These are phyloP conservation scores for Poeciliopsis occidentalis DNA, from an alignment of 2,113 vertebrate genomes.

Conservation along the genomic window DNA sequence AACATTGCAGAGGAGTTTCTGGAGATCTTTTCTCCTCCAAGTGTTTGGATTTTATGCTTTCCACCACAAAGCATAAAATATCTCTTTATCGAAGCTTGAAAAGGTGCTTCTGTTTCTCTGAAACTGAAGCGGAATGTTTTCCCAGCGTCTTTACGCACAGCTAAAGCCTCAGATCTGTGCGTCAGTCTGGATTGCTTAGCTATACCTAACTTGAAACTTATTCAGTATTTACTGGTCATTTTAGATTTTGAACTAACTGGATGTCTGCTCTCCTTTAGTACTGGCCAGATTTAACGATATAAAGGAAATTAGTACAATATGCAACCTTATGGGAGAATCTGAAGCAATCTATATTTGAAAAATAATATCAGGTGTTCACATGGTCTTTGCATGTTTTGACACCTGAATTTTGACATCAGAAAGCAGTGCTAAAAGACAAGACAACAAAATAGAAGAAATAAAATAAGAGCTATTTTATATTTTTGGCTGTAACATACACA, in stretches of 20 bases:
- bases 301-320: conserved; percentile 75
- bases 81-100: not conserved
- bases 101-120: not conserved
- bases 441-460: too few relatives aligned
- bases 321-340: conserved; percentile 17
- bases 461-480: not conserved
- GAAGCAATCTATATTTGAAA: conserved; percentile 33
- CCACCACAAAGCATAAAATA: not conserved
- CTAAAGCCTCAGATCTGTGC: not conserved
- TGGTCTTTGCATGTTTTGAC: not conserved
- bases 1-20: not conserved
- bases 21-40: not conserved
- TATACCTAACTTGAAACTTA: not conserved
- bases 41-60: not conserved
- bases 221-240: conserved; percentile 45
- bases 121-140: not conserved
- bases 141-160: conserved; percentile 31
- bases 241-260: conserved; percentile 33
- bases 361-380: not conserved
- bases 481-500: not conserved
- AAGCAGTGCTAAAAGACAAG: too few relatives aligned
- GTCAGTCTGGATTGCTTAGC: not conserved
- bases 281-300: conserved; percentile 52
- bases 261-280: conserved; percentile 60
- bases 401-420: not conserved